phyloP scores from a whole-genome alignment of 2,797 vertebrate genomes.

The Perdix hodgsoniae region DNA sequence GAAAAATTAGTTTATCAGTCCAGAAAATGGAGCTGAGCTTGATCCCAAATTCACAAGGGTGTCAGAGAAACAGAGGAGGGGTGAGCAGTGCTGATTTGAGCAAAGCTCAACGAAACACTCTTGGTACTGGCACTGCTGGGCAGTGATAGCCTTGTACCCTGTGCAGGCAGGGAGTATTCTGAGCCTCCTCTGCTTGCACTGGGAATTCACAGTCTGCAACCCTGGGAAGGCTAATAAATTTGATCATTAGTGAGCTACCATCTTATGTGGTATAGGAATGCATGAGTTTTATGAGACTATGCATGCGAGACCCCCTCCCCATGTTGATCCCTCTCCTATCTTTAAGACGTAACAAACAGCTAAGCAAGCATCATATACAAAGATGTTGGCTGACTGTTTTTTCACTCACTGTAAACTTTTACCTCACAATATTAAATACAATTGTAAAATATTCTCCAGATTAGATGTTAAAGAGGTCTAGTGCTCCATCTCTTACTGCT shows the following conservation, averaged over 20 bases:
- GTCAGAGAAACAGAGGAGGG: not conserved
- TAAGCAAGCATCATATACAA: slow-evolving; percentile 23
- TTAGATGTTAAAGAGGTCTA: slow-evolving; percentile 65
- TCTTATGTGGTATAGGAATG: not conserved
- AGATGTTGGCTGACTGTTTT: not conserved
- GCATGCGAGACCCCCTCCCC: fast-evolving
- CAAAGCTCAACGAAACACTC: not conserved
- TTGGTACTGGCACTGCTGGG: fast-evolving
- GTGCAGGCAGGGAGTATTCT: not conserved
- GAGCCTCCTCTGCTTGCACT: not conserved
- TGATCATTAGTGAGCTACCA: not conserved
- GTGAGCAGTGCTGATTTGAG: not conserved
- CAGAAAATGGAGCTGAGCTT: not conserved
- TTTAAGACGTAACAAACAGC: not conserved
- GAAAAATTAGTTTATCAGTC: slow-evolving; percentile 42
- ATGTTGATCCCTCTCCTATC: not conserved
- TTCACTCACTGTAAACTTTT: not conserved
- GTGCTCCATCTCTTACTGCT: slow-evolving; percentile 52
- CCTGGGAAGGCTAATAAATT: not conserved
- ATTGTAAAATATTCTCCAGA: slow-evolving; percentile 60
- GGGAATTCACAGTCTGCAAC: not conserved
- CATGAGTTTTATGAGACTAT: not conserved
- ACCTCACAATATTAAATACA: slow-evolving; percentile 50
- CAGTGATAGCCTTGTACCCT: not conserved
- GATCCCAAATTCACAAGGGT: fast-evolving